Evolutionary conservation across 1,140 invertebrate genomes (phyloP), one percentile per base, ranked within the genome.

Genomic region (Meloidogyne floridensis): DNA sequence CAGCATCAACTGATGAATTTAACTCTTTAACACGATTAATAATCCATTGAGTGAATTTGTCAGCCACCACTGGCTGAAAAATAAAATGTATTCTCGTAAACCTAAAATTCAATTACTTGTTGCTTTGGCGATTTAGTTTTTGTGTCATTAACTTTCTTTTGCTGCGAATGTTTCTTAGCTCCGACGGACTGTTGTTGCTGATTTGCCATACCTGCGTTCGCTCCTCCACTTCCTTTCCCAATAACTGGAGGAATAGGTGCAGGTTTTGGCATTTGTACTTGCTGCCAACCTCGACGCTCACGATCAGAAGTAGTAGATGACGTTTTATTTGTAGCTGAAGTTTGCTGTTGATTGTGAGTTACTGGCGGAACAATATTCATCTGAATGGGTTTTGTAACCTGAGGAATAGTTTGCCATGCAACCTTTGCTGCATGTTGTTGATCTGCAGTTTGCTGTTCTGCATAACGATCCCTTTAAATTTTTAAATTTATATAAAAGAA

Each of bases 1-100:
- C 84, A 2, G 84, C 75, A 70, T 85, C 84, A 54, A 85, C 81
- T 42, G 69, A 86, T 10, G 84, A 56, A 79, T 86, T 85, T 32
- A 85, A 56, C 59, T 87, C 75, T 15, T 76, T 56, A 59, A 85
- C 81, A n/a, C 82, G 32, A 53, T 86, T 69, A 59, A 84, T 86
- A 65, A 84, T 54, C 84, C 84, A 85, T 42, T 47, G 59, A 9
- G 76, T 79, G 15, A 85, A 85, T 76, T 73, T 70, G 42, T 83
- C 82, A 13, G 75, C 77, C 2, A 69, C 32, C 13, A n/a, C 2
- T 7, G 32, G 53, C 69, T 56, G 43, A 56, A 79, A n/a, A 54
- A 32, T 11, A 76, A 4, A 47, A 7, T 32, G 51, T 15, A 54
- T 76, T 56, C 15, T 32, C 32, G 10, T 11, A 20, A 13, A 47